Base-by-base conservation (phyloP, 2,888 invertebrate species). In the Leptinotarsa haldemani region DNA sequence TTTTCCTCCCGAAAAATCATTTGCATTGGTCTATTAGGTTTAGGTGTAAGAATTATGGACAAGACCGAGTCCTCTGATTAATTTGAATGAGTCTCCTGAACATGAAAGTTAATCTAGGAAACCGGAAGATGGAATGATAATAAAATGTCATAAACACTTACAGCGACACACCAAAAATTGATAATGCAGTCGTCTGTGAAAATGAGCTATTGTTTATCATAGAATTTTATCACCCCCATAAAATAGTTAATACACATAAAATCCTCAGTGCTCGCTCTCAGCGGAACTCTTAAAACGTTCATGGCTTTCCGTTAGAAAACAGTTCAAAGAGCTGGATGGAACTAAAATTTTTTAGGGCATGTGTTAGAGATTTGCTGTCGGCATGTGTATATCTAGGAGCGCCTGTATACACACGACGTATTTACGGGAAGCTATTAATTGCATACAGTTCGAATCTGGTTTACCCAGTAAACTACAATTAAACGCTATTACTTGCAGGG, bases 381-480 rank as follows among this genome's bases (percentile, higher is more conserved):
- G 66, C 71, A 74, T 78, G 78, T 81, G 82, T 82, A 81, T 81
- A 81, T 82, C 81, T 82, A 66, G 48, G 46, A 40, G 74, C 77
- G 77, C 71, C 78, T 80, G 79, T 79, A 78, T 80, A 80, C 79
- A 82, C 77, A 81, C 75, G 73, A 77, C 73, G 78, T 80, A 80
- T 82, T 81, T 81, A 80, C 80, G 81, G 82, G 81, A 82, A 83
- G 80, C 81, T 81, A 80, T 83, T 81, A 81, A 83, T 83, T 80
- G 80, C 77, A 80, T 81, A 79, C 79, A 79, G 80, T 80, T 68
- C 20, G n/a, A 47, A 56, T 46, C 61, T 30, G 61, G 61, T 61
- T n/a, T 15, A 40, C 40, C 25, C 40, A 56, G 20, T 13, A 22
- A 56, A 4, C 20, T 56, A 15, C 56, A 22, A 22, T 20, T 56